Evolutionary conservation across 2,888 invertebrate species (phyloP).

Genomic region (Leptinotarsa haldemani): DNA sequence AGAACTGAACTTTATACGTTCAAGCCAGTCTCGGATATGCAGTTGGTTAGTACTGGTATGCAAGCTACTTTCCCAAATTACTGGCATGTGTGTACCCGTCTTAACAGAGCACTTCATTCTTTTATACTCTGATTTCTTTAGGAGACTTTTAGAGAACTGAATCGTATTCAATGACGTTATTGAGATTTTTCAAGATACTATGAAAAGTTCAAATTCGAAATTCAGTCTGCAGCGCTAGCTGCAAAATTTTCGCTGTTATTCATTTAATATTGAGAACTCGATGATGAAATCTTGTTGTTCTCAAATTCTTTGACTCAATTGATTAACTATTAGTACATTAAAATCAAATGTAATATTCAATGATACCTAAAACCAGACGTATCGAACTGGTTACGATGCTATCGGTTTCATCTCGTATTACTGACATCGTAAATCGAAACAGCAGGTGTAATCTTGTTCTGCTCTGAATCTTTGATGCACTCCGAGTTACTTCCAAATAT

Average conservation of each 20-base stretch:
- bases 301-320: not conserved
- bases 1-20: too few species aligned
- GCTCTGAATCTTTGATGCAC: constrained; percentile 16
- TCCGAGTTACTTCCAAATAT: constrained; percentile 15
- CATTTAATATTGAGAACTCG: not conserved
- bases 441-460: constrained; percentile 7
- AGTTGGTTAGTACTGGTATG: too few species aligned
- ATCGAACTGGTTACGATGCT: not conserved
- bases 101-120: too few species aligned
- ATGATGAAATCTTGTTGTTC: not conserved
- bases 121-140: too few species aligned
- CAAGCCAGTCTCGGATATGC: too few species aligned
- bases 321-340: not conserved
- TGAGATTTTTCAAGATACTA: too few species aligned
- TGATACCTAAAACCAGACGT: not conserved
- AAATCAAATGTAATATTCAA: not conserved
- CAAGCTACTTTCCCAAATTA: too few species aligned
- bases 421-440: constrained; percentile 4
- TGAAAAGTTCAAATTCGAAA: too few species aligned
- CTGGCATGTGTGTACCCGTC: too few species aligned
- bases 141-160: too few species aligned
- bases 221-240: too few species aligned
- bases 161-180: not conserved
- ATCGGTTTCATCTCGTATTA: not conserved
- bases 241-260: not conserved